Evolutionary conservation across 1,140 invertebrate species (phyloP), one percentile per base, ranked within the genome.

Genomic region (Cyrtorhinus lividipennis): DNA sequence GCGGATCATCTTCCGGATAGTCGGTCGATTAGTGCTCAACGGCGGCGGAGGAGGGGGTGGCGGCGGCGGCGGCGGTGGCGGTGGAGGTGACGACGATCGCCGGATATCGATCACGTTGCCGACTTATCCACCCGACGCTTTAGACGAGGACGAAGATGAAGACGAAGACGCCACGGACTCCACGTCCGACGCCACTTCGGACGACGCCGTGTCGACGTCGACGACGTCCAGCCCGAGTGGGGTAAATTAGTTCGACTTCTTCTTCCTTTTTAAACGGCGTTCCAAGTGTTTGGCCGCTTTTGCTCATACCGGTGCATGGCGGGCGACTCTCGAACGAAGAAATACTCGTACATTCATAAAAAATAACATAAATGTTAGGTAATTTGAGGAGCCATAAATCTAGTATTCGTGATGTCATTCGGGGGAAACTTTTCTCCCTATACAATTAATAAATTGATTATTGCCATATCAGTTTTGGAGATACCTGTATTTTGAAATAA

Each of bases 21-120:
- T 87, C 68, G 85, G 85, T 12, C 82, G 84, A 18, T 75, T 80
- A 38, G 70, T 86, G 24, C 76, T 87, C 59, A 76, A 79, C 24
- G 75, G 74, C 64, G 74, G 78, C 64, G 73, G 82, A 44, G 77
- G 77, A 38, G 72, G 74, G 26, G 75, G 74, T 64, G 72, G 71
- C 8, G 75, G 72, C 61, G 73, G 72, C 27, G 70, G 69, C 5
- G 71, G 66, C 23, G 71, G 68, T 24, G 73, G 71, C 45, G 22
- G 71, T 67, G 73, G 72, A 68, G 74, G 73, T 68, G 73, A 74
- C 68, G 73, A 71, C 20, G 67, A 66, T 70, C 68, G 75, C 62
- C 71, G 73, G 64, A 75, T 78, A 66, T 79, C 74, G 69, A 77
- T 80, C 69, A 78, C 76, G 27, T 70, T 78, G 61, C 78, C 75